Conservation (phyloP, 2,888 invertebrate species). For the Poecilobothrus nobilitatus region DNA sequence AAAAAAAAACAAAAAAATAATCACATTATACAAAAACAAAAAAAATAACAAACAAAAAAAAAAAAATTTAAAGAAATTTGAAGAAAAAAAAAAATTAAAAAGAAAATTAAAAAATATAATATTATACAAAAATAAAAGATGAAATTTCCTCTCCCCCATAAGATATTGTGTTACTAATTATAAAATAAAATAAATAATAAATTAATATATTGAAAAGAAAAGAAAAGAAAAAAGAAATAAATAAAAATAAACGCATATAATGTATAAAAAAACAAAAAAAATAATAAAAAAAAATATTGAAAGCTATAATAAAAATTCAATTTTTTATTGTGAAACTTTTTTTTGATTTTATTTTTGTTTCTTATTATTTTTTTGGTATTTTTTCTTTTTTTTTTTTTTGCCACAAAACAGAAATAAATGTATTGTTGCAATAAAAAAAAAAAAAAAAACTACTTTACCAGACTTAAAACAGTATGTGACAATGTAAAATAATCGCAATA, state of each 20-base stretch:
- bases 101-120: constrained; percentile 19
- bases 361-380: too few relatives aligned
- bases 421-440: too few relatives aligned
- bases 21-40: constrained; percentile 18
- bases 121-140: neutral
- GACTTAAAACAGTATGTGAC: too few relatives aligned
- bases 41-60: constrained; percentile 17
- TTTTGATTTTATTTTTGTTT: too few relatives aligned
- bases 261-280: constrained; percentile 4
- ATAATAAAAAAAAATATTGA: constrained; percentile 14
- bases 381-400: too few relatives aligned
- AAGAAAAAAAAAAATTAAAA: constrained; percentile 13
- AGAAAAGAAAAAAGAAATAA: constrained; percentile 10
- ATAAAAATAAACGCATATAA: constrained; percentile 1
- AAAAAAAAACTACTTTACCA: too few relatives aligned
- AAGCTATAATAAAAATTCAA: constrained; percentile 18
- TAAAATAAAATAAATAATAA: constrained; percentile 21
- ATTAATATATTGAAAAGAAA: constrained; percentile 17
- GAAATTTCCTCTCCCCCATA: constrained; percentile 1
- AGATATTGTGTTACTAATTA: constrained; percentile 9
- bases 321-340: constrained; percentile 19
- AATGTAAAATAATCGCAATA: too few relatives aligned
- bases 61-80: constrained; percentile 16
- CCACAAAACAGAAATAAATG: too few relatives aligned
- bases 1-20: constrained; percentile 19